Base-by-base conservation (phyloP, 2,797 vertebrate genomes). In the Semaprochilodus insignis region DNA sequence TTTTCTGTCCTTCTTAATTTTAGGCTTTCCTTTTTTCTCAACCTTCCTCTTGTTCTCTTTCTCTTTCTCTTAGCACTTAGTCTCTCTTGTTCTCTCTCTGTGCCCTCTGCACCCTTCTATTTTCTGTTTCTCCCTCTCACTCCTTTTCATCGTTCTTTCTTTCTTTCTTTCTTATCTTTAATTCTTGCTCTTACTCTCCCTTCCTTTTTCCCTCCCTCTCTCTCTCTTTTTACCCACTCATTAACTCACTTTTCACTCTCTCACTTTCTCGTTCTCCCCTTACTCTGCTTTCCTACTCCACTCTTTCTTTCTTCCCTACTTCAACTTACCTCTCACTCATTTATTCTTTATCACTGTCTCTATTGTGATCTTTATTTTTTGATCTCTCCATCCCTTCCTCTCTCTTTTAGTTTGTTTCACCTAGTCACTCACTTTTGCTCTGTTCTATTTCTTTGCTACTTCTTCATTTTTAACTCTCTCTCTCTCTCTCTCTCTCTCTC, bases 311-410 rank as follows among this genome's bases (percentile, higher is more conserved):
- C 62, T 66, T 40, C 27, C 74, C 27, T 59, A 10, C 40, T 44
- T 44, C 40, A 44, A 51, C 36, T 6, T 23, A 21, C 76, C 57
- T 11, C 62, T 60, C 62, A 48, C 36, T 71, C 51, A 81, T 69
- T 44, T 4, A 44, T 4, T 44, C 40, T 44, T 44, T 6, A 44
- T 44, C 40, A 31, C 31, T 31, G 31, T 44, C 40, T 44, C 40
- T 44, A 6, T 44, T 44, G 0, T 44, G 6, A 44, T 44, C 2
- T 44, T 44, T 40, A 40, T 40, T 40, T 40, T 6, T n/a, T n/a
- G n/a, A n/a, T n/a, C n/a, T n/a, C n/a, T 31, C 31, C 31, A 31
- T 44, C 40, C 8, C 40, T 44, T 10, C 40, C 40, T 44, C 40
- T 40, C 36, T 6, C 40, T 44, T 10, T 44, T 6, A 6, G 40